These are phyloP conservation scores for Sebastiscus tertius DNA, from an alignment of 2,797 vertebrate genomes.

Conservation along the genomic window DNA sequence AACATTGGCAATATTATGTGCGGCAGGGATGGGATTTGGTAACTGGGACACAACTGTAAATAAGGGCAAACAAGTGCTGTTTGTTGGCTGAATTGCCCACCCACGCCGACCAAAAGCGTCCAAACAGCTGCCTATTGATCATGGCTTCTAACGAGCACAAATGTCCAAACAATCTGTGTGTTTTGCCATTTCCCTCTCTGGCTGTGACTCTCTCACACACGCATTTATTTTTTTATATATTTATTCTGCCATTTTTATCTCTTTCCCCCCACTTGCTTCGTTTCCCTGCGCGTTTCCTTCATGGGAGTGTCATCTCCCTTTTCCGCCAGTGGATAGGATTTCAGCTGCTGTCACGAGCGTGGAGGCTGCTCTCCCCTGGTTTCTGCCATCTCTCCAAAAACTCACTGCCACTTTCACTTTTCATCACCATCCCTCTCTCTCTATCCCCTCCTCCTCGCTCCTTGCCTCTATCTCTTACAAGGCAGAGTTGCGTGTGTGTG, in stretches of 20 bases:
- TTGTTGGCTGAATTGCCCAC: conserved; percentile 38
- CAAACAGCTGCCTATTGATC: conserved; percentile 49
- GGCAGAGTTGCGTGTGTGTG: conserved; percentile 16
- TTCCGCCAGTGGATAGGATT: conserved; percentile 60
- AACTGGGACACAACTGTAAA: conserved; percentile 49
- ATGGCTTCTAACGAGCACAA: conserved; percentile 33
- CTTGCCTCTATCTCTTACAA: conserved; percentile 46
- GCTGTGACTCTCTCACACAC: conserved; percentile 34
- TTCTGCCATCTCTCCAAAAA: conserved; percentile 70
- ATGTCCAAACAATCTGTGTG: conserved; percentile 43
- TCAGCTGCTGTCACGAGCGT: conserved; percentile 64
- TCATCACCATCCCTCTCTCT: conserved; percentile 52
- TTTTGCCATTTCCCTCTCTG: conserved; percentile 21
- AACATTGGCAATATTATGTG: neutral
- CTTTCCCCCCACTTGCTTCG: neutral
- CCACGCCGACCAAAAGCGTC: conserved; percentile 45
- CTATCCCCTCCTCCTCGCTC: conserved; percentile 41
- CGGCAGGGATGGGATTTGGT: conserved; percentile 23
- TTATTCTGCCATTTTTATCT: conserved; percentile 44
- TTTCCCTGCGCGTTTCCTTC: conserved; percentile 46
- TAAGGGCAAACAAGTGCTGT: conserved; percentile 33
- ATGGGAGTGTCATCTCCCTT: conserved; percentile 58
- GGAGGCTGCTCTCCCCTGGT: conserved; percentile 59
- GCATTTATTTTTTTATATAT: conserved; percentile 2
- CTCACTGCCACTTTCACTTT: conserved; percentile 68